These are phyloP conservation scores for Hephaestus fuliginosus DNA, from an alignment of 2,797 vertebrate genomes.

Conservation along the genomic window DNA sequence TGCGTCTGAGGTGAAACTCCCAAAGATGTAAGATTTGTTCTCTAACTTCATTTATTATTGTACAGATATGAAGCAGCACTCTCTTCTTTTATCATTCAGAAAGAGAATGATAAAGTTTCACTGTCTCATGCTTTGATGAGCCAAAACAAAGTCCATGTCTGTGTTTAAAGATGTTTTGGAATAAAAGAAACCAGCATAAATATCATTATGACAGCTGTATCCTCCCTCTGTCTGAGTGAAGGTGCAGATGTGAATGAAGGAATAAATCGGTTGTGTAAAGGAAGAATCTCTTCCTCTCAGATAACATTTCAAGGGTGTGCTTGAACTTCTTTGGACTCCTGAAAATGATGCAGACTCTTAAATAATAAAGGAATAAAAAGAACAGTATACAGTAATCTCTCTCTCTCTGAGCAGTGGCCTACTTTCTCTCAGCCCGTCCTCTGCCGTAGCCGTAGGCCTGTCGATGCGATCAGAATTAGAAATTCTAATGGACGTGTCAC, in stretches of 20 bases:
- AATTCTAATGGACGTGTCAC: constrained; percentile 81
- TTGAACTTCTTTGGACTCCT: constrained; percentile 4
- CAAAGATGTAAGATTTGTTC: too few relatives aligned
- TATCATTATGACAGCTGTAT: not conserved
- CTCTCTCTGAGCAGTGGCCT: constrained; percentile 63
- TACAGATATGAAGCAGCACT: not conserved
- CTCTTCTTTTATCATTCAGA: too few relatives aligned
- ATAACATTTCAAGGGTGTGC: not conserved
- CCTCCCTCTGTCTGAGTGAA: not conserved
- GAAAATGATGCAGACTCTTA: constrained; percentile 6
- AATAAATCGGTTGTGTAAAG: not conserved
- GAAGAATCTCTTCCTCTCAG: not conserved
- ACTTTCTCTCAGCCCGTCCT: constrained; percentile 64
- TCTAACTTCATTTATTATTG: too few relatives aligned
- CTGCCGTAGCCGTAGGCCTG: constrained; percentile 73
- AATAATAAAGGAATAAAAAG: constrained; percentile 30
- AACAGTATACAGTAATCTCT: constrained; percentile 27
- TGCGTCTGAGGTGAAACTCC: too few relatives aligned
- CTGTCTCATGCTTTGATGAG: not conserved
- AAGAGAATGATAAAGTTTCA: too few relatives aligned
- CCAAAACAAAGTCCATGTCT: not conserved
- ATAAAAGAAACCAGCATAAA: not conserved
- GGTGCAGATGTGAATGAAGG: not conserved
- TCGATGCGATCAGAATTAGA: constrained; percentile 81
- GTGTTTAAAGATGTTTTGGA: not conserved